These are phyloP conservation scores for Colostygia pectinataria DNA, from an alignment of 2,888 invertebrate species.

Conservation along the genomic window DNA sequence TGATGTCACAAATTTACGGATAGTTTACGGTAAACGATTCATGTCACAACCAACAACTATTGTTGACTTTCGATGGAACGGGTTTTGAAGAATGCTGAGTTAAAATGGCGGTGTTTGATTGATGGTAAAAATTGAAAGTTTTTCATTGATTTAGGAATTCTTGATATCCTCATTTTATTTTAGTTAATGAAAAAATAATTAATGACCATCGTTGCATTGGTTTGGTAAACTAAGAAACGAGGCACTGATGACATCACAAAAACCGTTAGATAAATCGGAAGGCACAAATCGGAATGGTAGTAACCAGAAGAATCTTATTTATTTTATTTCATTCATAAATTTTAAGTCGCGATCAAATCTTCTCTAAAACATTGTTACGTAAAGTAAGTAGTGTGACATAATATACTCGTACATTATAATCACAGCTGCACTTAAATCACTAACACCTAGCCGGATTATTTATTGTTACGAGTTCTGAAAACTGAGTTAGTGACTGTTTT, in stretches of 20 bases:
- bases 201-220: no score
- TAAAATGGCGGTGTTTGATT: not conserved
- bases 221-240: no score
- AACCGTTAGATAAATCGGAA: no score
- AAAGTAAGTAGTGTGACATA: slow-evolving; percentile 9
- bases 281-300: no score
- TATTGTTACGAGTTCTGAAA: slow-evolving; percentile 21
- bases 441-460: slow-evolving; percentile 24
- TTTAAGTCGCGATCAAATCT: no score
- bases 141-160: not conserved
- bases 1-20: slow-evolving; percentile 27
- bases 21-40: slow-evolving; percentile 21
- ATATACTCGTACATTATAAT: slow-evolving; percentile 29
- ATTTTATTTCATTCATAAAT: no score
- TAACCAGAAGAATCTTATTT: no score
- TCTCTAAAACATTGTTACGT: not conserved
- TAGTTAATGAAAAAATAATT: no score
- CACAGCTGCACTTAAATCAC: slow-evolving; percentile 8
- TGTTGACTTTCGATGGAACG: slow-evolving; percentile 26
- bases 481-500: slow-evolving; percentile 18
- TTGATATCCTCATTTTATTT: no score
- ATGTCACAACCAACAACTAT: slow-evolving; percentile 32
- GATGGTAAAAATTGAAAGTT: slow-evolving; percentile 11
- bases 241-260: no score
- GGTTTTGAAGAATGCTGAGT: slow-evolving; percentile 17